Percentiles rank a stretch among this genome's conserved stretches.
Evolutionary conservation across 2,888 invertebrate genomes (phyloP).

Genomic region (Gymnoscelis rufifasciata): DNA sequence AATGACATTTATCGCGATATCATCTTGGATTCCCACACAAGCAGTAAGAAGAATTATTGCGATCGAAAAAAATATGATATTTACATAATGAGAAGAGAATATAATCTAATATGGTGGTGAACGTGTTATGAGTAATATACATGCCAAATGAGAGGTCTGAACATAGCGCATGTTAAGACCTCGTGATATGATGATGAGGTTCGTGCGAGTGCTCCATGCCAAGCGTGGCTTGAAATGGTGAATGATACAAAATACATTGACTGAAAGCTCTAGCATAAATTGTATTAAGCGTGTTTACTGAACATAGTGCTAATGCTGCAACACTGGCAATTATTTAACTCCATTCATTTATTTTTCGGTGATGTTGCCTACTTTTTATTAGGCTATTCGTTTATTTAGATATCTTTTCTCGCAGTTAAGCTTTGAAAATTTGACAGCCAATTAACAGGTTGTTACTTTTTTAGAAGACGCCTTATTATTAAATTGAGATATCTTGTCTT

Average conservation of each 20-base stretch:
- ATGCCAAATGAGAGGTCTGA: background rate
- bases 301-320: conserved; percentile 19
- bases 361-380: conserved; percentile 2
- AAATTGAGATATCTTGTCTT: too few species aligned
- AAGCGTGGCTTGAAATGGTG: conserved; percentile 39
- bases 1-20: too few species aligned
- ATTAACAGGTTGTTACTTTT: too few species aligned
- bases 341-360: background rate
- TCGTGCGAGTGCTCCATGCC: conserved; percentile 36
- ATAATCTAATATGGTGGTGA: conserved; percentile 15
- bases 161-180: conserved; percentile 3
- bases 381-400: too few species aligned
- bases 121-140: conserved; percentile 4
- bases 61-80: conserved; percentile 18
- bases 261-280: conserved; percentile 37
- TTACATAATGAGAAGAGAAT: conserved; percentile 14
- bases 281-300: conserved; percentile 45
- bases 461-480: too few species aligned
- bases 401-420: too few species aligned
- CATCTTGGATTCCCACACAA: too few species aligned
- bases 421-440: too few species aligned
- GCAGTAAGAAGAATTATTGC: conserved; percentile 18
- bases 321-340: conserved; percentile 7
- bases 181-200: conserved; percentile 16
- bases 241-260: conserved; percentile 16